Conservation (phyloP, 2,113 vertebrate genomes). For the Nothocercus julius region DNA sequence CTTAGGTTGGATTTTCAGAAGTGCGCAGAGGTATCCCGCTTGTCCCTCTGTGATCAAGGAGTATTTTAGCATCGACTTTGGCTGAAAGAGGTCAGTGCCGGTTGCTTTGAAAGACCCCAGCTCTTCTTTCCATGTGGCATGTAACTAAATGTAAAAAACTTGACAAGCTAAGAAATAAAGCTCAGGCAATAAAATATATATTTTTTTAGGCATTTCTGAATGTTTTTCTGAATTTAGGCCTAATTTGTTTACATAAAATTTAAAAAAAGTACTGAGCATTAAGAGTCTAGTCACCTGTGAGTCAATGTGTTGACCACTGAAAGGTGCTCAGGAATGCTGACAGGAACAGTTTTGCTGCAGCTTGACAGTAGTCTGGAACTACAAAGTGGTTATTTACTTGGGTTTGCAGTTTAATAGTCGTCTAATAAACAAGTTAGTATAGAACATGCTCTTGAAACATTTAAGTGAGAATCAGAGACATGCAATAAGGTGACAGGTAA, state of each 20-base stretch:
- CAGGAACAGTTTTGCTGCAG: not conserved
- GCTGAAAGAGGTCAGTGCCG: not conserved
- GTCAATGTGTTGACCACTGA: not conserved
- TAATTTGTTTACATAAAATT: not conserved
- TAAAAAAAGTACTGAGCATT: not conserved
- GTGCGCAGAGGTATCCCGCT: not conserved
- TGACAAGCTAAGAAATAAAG: not conserved
- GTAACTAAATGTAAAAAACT: not conserved
- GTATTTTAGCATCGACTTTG: not conserved
- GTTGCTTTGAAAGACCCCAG: not conserved
- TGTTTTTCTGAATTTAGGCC: not conserved
- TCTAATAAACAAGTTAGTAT: not conserved
- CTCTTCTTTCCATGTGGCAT: not conserved
- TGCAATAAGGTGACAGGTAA: too few species aligned
- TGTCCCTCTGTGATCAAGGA: not conserved
- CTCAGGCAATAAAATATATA: not conserved
- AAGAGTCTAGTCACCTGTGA: not conserved
- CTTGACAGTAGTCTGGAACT: not conserved
- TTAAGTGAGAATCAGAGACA: not conserved
- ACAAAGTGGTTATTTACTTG: not conserved
- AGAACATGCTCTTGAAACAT: not conserved
- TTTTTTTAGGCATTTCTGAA: not conserved
- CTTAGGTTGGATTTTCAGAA: not conserved
- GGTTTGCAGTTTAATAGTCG: not conserved
- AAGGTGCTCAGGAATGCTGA: not conserved